Evolutionary conservation across 2,797 vertebrate species (phyloP).

Genomic region (Pempheris klunzingeri): DNA sequence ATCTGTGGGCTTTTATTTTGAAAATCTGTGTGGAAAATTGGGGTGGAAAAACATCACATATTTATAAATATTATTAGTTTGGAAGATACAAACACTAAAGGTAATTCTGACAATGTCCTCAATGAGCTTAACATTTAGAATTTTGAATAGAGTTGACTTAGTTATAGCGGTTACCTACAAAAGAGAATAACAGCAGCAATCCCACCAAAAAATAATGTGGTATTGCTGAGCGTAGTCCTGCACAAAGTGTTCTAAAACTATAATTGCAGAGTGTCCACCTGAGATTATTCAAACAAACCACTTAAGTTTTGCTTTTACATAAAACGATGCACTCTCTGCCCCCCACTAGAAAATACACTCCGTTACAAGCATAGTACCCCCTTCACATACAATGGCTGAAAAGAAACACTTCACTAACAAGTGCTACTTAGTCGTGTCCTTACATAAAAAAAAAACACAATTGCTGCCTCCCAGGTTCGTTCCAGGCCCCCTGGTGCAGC

Average conservation of each 20-base stretch:
- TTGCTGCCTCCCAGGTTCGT: conserved; percentile 80
- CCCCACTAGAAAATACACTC: conserved; percentile 13
- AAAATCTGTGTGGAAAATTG: no score
- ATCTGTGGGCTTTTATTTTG: no score
- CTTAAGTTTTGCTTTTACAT: conserved; percentile 43
- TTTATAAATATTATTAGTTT: neutral
- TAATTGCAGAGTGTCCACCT: conserved; percentile 7
- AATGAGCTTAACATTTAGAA: neutral
- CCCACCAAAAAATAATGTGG: neutral
- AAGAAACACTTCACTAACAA: conserved; percentile 50
- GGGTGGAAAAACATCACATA: no score
- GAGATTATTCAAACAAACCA: conserved; percentile 49
- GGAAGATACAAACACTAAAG: neutral
- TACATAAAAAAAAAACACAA: conserved; percentile 12
- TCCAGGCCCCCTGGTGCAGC: conserved; percentile 93
- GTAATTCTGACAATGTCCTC: neutral
- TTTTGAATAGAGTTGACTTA: neutral
- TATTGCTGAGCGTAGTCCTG: neutral
- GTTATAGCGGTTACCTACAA: neutral
- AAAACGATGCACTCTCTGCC: conserved; percentile 22
- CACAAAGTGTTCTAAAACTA: conserved; percentile 18
- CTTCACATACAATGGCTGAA: conserved; percentile 45
- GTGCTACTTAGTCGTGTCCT: conserved; percentile 27
- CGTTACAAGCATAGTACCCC: conserved; percentile 18
- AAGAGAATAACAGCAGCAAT: conserved; percentile 3